Evolutionary conservation across 2,113 vertebrate genomes (phyloP), one percentile per base, ranked within the genome.

Genomic region (Saccopteryx bilineata): DNA sequence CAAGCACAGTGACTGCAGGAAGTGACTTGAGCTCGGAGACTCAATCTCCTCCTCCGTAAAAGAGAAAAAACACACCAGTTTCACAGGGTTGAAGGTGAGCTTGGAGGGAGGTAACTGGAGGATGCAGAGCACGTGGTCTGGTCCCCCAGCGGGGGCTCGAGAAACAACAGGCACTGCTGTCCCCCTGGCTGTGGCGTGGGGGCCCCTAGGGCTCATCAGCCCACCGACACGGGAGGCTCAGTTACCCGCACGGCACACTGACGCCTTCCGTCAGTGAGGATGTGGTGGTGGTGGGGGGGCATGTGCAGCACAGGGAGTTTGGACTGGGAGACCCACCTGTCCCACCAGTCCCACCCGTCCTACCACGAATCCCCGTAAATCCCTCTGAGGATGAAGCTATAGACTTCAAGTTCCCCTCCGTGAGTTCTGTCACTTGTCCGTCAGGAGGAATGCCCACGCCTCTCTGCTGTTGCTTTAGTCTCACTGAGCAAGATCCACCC

Each of bases 301-400:
- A 94, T 96, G 95, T 87, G 74, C 48, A 9, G 66, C 90, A 63
- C 8, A 95, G 96, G 97, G 95, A 95, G 95, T 94, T 83, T 74
- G 65, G 31, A 14, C 92, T 54, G 48, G 21, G 56, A 12, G 23
- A 6, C 0, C 2, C 39, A 39, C 39, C 39, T 39, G 39, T 39
- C 39, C 39, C 39, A 39, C 39, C 39, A 39, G 39, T 39, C 39
- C 39, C 39, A 39, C 39, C 26, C 14, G 5, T 18, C 28, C 17
- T 31, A 7, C 13, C 5, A 7, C 9, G 65, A n/a, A 8, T 14
- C 26, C 0, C 12, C 13, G 31, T 31, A 7, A 13, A 3, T 17
- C 66, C 66, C 66, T 9, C 39, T 39, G 39, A 39, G 39, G 39
- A 39, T 39, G 39, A 39, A 39, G 39, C 39, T 39, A 39, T 39